Evolutionary conservation across 2,113 vertebrate species (phyloP).

Genomic region (Todiramphus saurophagus): DNA sequence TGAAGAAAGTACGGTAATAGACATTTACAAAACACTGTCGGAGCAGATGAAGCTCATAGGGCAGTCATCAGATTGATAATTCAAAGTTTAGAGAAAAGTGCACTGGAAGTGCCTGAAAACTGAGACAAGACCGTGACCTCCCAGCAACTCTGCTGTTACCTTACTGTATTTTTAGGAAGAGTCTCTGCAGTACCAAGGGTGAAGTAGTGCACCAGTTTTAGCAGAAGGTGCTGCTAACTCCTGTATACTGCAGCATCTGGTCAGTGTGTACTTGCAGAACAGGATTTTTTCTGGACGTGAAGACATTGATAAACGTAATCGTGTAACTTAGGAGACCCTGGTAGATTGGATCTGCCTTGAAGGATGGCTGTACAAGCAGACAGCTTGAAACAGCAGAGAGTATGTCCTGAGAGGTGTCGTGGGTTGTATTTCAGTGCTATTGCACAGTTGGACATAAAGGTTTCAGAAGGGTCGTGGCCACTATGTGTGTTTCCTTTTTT

Average conservation of each 20-base stretch:
- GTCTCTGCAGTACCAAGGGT: no score
- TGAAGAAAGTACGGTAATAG: not conserved
- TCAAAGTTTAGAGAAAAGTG: not conserved
- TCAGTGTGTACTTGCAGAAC: accelerated
- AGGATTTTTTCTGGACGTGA: not conserved
- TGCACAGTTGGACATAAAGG: not conserved
- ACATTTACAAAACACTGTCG: not conserved
- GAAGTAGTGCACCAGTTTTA: not conserved
- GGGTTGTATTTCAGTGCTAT: not conserved
- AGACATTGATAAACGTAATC: accelerated
- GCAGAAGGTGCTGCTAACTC: not conserved
- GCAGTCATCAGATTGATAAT: accelerated
- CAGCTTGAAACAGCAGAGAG: not conserved
- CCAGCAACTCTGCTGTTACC: accelerated
- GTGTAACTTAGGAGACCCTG: not conserved
- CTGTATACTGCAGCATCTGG: accelerated
- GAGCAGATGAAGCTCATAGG: not conserved
- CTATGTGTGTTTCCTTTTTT: not conserved
- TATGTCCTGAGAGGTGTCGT: accelerated
- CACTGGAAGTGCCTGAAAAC: not conserved
- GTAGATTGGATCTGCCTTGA: not conserved
- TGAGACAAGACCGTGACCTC: not conserved
- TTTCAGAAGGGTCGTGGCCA: not conserved
- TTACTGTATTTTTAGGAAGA: not conserved
- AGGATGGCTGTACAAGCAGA: not conserved